A percentile compares a stretch with the other conserved stretches of the same genome.
phyloP scores from a whole-genome alignment of 2,113 vertebrate species.

The Percina caprodes region DNA sequence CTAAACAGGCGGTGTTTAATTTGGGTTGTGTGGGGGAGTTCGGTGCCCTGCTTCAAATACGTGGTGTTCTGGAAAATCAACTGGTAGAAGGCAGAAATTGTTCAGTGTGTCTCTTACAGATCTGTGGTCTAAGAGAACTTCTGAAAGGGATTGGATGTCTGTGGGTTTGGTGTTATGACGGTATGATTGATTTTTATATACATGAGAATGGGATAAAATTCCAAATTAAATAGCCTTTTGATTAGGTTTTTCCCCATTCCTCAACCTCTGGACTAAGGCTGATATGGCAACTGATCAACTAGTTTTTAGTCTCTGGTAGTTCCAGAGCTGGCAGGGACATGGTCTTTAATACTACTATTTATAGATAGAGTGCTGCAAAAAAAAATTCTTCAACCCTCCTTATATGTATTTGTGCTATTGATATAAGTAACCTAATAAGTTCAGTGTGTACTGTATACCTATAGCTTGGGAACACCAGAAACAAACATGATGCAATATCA shows the following conservation, averaged over 20 bases:
- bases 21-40: constrained; percentile 32
- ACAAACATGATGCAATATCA: neutral
- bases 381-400: neutral
- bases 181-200: constrained; percentile 62
- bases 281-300: constrained; percentile 16
- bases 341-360: neutral
- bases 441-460: neutral
- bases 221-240: constrained; percentile 56
- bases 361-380: neutral
- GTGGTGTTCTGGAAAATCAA: constrained; percentile 17
- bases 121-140: constrained; percentile 18
- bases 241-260: constrained; percentile 52
- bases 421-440: neutral
- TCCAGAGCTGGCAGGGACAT: neutral
- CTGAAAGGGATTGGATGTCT: constrained; percentile 40
- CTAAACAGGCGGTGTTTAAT: constrained; percentile 37
- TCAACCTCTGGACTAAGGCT: constrained; percentile 1
- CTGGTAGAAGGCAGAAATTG: neutral
- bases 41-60: constrained; percentile 15
- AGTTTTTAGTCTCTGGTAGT: constrained; percentile 4
- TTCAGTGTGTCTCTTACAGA: neutral
- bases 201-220: constrained; percentile 41
- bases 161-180: constrained; percentile 40
- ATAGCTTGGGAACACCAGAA: neutral
- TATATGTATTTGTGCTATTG: neutral